phyloP scores from a whole-genome alignment of 2,888 invertebrate genomes.

The Aporophyla nigra region DNA sequence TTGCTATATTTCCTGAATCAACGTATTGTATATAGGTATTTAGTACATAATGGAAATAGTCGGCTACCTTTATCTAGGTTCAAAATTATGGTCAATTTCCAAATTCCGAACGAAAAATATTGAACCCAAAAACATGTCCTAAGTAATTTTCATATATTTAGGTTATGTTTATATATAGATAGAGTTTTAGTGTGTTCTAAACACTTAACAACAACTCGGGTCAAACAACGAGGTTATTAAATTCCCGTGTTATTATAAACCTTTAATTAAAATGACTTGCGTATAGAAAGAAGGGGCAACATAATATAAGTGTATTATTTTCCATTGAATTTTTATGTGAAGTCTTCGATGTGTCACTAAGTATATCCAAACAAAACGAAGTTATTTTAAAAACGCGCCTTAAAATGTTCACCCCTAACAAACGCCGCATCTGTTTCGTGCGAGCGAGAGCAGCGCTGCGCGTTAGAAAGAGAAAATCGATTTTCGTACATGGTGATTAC shows the following conservation, averaged over 20 bases:
- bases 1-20: background rate
- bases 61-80: background rate
- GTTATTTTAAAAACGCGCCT: constrained; percentile 66
- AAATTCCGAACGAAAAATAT: background rate
- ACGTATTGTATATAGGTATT: background rate
- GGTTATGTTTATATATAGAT: background rate
- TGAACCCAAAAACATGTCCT: background rate
- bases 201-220: background rate
- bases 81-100: too few species aligned
- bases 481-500: constrained; percentile 63
- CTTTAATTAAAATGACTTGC: background rate
- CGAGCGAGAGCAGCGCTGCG: constrained; percentile 70
- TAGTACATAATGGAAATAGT: background rate
- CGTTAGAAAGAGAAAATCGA: constrained; percentile 79
- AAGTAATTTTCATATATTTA: background rate
- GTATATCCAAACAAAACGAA: constrained; percentile 57
- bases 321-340: constrained; percentile 27
- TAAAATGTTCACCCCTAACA: constrained; percentile 64
- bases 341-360: constrained; percentile 44
- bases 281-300: constrained; percentile 3
- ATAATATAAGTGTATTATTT: constrained; percentile 4
- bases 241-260: background rate
- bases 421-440: constrained; percentile 64
- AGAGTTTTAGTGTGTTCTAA: background rate
- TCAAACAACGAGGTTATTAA: background rate